Percentiles rank a stretch among this genome's conserved stretches.
phyloP scores from a whole-genome alignment of 64 coral and sea anemone species.

The Actinia tenebrosa region DNA sequence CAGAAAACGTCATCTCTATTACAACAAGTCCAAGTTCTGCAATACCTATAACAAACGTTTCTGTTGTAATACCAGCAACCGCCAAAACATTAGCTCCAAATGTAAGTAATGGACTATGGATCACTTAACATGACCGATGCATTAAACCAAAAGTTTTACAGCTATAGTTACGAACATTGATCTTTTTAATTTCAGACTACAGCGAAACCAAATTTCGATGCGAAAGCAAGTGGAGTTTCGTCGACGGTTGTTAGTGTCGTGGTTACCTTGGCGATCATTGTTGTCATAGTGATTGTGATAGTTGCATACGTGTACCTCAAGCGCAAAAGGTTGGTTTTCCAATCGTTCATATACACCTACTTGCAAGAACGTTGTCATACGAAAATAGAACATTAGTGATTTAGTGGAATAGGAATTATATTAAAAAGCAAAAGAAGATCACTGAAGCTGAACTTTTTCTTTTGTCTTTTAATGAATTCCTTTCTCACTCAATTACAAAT shows the following conservation, averaged over 20 bases:
- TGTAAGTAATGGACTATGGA: not conserved
- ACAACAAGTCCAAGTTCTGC: not conserved
- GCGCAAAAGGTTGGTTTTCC: not conserved
- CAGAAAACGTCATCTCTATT: not conserved
- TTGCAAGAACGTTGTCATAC: no score
- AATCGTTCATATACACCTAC: no score
- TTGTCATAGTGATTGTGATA: conserved; percentile 2
- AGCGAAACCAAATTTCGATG: not conserved
- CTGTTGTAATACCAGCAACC: no score
- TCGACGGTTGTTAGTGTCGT: not conserved
- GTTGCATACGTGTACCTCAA: not conserved
- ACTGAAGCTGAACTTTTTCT: no score
- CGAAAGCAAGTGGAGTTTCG: not conserved
- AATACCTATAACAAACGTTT: not conserved
- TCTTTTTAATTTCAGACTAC: not conserved
- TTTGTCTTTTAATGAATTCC: no score
- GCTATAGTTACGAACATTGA: no score
- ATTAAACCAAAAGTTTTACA: not conserved
- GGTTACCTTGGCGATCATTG: not conserved
- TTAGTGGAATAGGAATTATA: no score
- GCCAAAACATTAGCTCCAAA: no score
- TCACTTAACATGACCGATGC: not conserved
- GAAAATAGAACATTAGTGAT: no score
- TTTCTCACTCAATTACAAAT: no score
- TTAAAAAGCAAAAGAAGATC: no score